Percentiles rank a stretch among this genome's conserved stretches.
phyloP scores from a whole-genome alignment of 1,140 invertebrate species.

The Ceratosolen solmsi region DNA sequence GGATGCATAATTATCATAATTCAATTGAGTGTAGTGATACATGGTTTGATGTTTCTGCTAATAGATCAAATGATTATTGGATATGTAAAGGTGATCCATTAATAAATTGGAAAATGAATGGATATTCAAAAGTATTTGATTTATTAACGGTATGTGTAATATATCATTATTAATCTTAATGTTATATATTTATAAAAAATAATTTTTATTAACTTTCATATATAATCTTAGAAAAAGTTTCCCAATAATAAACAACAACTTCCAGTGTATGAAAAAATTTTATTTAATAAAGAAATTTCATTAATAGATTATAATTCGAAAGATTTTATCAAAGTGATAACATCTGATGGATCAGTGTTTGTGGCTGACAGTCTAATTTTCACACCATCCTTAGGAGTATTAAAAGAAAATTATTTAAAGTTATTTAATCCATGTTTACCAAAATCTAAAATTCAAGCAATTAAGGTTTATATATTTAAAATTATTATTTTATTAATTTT shows the following conservation, averaged over 20 bases:
- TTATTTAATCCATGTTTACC: slow-evolving; percentile 69
- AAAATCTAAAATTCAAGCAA: slow-evolving; percentile 63
- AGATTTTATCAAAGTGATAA: slow-evolving; percentile 60
- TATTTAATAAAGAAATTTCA: slow-evolving; percentile 64
- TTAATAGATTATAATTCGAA: slow-evolving; percentile 61
- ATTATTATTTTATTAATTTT: slow-evolving; percentile 23
- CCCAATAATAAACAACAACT: slow-evolving; percentile 55
- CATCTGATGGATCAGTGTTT: slow-evolving; percentile 63
- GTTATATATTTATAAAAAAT: not conserved
- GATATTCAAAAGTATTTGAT: slow-evolving; percentile 76
- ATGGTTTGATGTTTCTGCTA: slow-evolving; percentile 77
- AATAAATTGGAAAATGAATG: slow-evolving; percentile 78
- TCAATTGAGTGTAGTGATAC: slow-evolving; percentile 76
- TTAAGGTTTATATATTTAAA: slow-evolving; percentile 55
- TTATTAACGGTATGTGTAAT: slow-evolving; percentile 74
- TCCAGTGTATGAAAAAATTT: slow-evolving; percentile 61
- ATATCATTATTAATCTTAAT: too few relatives aligned
- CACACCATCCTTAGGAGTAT: slow-evolving; percentile 72
- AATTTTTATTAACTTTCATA: slow-evolving; percentile 13
- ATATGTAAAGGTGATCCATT: slow-evolving; percentile 76
- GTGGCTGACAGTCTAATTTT: slow-evolving; percentile 69
- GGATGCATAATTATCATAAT: slow-evolving; percentile 75
- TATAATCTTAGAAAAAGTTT: slow-evolving; percentile 60
- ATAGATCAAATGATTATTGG: slow-evolving; percentile 74
- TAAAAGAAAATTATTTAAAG: slow-evolving; percentile 67